Conservation (phyloP, 2,797 vertebrate species). For the Chelonia mydas region DNA sequence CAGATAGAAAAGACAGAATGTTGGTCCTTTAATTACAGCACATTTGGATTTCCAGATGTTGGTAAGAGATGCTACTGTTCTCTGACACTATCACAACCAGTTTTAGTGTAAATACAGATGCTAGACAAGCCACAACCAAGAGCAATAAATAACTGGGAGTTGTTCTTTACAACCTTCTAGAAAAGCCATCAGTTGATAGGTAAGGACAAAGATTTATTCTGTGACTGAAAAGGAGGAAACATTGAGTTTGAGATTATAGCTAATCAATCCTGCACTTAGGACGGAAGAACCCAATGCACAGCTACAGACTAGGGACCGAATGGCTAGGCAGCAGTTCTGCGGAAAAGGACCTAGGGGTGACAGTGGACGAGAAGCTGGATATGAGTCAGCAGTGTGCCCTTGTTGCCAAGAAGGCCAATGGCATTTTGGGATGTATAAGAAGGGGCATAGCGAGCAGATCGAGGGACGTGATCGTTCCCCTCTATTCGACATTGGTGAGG, state of each 20-base stretch:
- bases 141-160: not conserved
- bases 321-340: no score
- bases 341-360: no score
- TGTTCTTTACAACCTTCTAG: not conserved
- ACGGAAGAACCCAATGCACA: no score
- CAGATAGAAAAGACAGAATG: not conserved
- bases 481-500: no score
- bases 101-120: not conserved
- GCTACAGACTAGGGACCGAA: no score
- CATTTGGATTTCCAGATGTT: not conserved
- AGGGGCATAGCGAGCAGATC: no score
- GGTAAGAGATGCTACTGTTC: not conserved
- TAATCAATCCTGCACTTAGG: no score
- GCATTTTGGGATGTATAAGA: no score
- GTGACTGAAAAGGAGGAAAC: not conserved
- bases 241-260: not conserved
- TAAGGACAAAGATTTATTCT: not conserved
- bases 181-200: not conserved
- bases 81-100: not conserved
- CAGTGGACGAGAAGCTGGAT: no score
- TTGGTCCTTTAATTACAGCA: not conserved
- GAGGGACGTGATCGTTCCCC: no score
- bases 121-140: not conserved
- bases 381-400: no score
- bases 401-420: no score